Evolutionary conservation across 2,888 invertebrate species (phyloP).

Genomic region (Napeogenes inachia): DNA sequence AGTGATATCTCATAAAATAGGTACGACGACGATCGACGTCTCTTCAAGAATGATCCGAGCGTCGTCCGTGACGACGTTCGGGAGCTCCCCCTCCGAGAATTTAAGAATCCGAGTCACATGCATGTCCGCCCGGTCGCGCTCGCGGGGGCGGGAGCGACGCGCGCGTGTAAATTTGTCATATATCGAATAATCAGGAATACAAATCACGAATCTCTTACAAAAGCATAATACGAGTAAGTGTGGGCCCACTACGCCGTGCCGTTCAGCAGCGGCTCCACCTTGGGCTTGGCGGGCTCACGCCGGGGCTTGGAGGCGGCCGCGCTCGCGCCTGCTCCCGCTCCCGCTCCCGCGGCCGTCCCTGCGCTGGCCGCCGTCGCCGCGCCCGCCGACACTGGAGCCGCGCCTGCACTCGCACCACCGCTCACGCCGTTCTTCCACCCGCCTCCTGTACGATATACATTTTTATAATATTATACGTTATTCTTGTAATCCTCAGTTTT

Average conservation of each 20-base stretch:
- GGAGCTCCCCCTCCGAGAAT: conserved; percentile 34
- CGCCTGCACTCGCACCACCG: conserved; percentile 26
- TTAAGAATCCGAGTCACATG: conserved; percentile 19
- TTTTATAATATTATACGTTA: conserved; percentile 4
- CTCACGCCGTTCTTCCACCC: conserved; percentile 69
- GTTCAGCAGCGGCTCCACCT: conserved; percentile 80
- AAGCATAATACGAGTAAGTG: conserved; percentile 73
- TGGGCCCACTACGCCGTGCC: conserved; percentile 74
- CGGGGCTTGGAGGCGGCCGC: conserved; percentile 45
- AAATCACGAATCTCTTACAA: conserved; percentile 76
- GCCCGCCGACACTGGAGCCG: conserved; percentile 39
- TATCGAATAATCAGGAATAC: conserved; percentile 75
- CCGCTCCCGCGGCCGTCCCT: conserved; percentile 29
- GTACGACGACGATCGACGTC: conserved; percentile 35
- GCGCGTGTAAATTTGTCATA: conserved; percentile 68
- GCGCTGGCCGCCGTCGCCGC: conserved; percentile 35
- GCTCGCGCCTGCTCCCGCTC: conserved; percentile 32
- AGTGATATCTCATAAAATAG: conserved; percentile 34
- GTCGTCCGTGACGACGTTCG: conserved; percentile 50
- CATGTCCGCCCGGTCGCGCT: conserved; percentile 15
- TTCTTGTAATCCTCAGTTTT: not conserved
- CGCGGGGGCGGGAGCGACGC: conserved; percentile 58
- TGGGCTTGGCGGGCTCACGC: conserved; percentile 72
- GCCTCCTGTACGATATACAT: conserved; percentile 43
- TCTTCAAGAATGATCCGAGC: conserved; percentile 54